A percentile compares a stretch with the other conserved stretches of the same genome.
phyloP scores from a whole-genome alignment of 2,888 invertebrate species.

The Netelia inedita region DNA sequence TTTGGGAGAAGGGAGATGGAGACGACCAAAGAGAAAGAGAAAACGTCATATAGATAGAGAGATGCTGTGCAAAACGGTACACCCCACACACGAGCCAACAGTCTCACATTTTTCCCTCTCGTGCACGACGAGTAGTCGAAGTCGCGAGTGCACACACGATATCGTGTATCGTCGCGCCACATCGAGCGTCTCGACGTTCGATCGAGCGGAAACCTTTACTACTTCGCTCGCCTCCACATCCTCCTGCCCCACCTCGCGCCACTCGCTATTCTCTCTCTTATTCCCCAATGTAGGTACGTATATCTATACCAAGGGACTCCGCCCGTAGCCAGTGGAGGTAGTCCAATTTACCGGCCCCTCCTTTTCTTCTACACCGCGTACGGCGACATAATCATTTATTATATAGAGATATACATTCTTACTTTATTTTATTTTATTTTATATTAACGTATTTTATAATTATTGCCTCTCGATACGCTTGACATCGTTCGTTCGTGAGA shows the following conservation, averaged over 20 bases:
- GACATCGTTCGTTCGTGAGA: too few species aligned
- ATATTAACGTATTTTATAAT: too few species aligned
- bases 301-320: background rate
- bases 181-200: constrained; percentile 79
- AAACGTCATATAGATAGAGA: constrained; percentile 40
- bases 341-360: too few species aligned
- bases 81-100: constrained; percentile 43
- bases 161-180: constrained; percentile 78
- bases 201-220: constrained; percentile 81
- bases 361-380: too few species aligned
- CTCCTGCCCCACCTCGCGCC: background rate
- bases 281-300: background rate
- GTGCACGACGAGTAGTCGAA: constrained; percentile 70
- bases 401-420: too few species aligned
- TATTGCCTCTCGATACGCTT: too few species aligned
- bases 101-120: constrained; percentile 52
- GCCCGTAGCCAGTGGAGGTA: too few species aligned
- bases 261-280: constrained; percentile 1
- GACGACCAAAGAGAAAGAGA: background rate
- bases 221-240: constrained; percentile 62
- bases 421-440: too few species aligned
- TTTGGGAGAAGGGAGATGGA: constrained; percentile 45
- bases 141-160: constrained; percentile 71
- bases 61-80: constrained; percentile 24
- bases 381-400: too few species aligned